These are phyloP conservation scores for Artemia sp. DNA, from an alignment of 2,888 invertebrate genomes.

Conservation along the genomic window DNA sequence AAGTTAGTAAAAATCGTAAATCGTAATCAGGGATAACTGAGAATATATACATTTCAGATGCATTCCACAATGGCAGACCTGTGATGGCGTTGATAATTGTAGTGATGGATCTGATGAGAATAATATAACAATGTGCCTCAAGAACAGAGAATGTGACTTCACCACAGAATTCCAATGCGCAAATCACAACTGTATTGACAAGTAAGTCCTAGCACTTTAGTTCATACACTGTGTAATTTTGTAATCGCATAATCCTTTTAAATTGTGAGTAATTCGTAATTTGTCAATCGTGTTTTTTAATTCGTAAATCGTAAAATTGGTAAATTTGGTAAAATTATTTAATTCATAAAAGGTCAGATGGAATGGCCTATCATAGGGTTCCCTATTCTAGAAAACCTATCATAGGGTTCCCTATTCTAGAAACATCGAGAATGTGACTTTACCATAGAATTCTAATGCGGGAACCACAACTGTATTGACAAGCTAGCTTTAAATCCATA, in stretches of 20 bases:
- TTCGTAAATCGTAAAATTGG: too few relatives aligned
- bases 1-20: too few relatives aligned
- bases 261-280: too few relatives aligned
- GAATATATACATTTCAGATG: constrained; percentile 27
- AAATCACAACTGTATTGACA: constrained; percentile 64
- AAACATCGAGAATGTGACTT: constrained; percentile 58
- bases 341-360: too few relatives aligned
- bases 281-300: too few relatives aligned
- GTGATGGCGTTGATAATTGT: constrained; percentile 82
- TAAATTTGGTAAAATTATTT: too few relatives aligned
- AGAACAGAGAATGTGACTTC: constrained; percentile 57
- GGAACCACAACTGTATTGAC: constrained; percentile 67
- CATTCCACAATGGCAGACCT: constrained; percentile 36
- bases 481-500: constrained; percentile 30
- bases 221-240: too few relatives aligned
- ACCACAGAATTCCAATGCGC: constrained; percentile 68
- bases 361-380: constrained; percentile 77
- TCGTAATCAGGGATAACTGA: too few relatives aligned
- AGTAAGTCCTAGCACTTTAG: constrained; percentile 28
- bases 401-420: constrained; percentile 45
- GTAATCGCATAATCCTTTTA: too few relatives aligned
- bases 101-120: constrained; percentile 90
- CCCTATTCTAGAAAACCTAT: too few relatives aligned
- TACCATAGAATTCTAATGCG: constrained; percentile 63
- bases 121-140: constrained; percentile 70